These are phyloP conservation scores for Philotrypesis tridentata DNA, from an alignment of 1,140 invertebrate genomes.

Conservation along the genomic window DNA sequence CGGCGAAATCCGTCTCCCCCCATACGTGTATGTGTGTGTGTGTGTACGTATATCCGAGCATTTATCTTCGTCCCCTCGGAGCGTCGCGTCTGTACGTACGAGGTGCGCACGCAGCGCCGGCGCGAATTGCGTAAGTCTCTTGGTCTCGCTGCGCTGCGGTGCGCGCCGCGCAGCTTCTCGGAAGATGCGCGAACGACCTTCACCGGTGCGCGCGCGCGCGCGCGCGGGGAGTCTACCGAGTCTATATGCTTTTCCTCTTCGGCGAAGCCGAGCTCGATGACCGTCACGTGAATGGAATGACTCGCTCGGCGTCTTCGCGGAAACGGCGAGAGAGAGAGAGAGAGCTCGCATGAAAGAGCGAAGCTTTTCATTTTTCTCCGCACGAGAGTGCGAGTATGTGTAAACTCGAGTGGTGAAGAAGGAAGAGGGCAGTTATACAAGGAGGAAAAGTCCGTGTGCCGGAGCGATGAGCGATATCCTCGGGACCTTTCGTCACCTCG, in stretches of 20 bases:
- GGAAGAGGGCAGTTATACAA: too few species aligned
- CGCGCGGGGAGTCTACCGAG: too few species aligned
- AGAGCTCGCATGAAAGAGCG: not conserved
- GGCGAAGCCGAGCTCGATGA: not conserved
- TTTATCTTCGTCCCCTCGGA: slow-evolving; percentile 8
- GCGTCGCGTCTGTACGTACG: not conserved
- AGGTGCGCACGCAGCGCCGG: not conserved
- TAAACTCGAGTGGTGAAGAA: too few species aligned
- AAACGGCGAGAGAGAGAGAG: too few species aligned
- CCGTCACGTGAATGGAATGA: slow-evolving; percentile 21
- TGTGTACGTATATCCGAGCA: not conserved
- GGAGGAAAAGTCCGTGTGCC: too few species aligned
- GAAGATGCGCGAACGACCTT: slow-evolving; percentile 55
- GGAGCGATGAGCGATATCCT: too few species aligned
- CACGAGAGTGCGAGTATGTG: not conserved
- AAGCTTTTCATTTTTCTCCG: not conserved
- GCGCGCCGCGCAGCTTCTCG: slow-evolving; percentile 60
- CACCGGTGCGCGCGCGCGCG: slow-evolving; percentile 28
- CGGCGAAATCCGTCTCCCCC: not conserved
- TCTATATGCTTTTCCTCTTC: slow-evolving; percentile 33
- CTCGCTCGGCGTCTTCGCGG: not conserved
- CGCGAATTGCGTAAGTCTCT: slow-evolving; percentile 63
- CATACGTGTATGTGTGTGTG: too few species aligned
- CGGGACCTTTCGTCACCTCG: too few species aligned
- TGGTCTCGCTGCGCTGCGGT: not conserved